These are phyloP conservation scores for Petromus typicus DNA, from an alignment of 2,113 vertebrate genomes.

Conservation along the genomic window DNA sequence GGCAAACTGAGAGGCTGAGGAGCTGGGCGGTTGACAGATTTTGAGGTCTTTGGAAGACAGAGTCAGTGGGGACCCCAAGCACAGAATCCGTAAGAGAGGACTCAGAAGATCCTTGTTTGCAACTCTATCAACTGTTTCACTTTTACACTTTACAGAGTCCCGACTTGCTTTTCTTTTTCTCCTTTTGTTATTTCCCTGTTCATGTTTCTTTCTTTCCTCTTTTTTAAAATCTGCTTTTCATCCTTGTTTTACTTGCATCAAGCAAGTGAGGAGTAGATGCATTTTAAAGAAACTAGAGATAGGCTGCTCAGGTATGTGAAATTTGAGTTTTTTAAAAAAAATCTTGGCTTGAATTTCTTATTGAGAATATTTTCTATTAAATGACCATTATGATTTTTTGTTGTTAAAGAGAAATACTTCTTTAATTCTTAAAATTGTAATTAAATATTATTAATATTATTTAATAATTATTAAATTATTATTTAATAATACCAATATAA, in stretches of 20 bases:
- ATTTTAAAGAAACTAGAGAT: not conserved
- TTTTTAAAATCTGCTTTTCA: not conserved
- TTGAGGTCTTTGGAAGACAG: not conserved
- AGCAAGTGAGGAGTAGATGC: not conserved
- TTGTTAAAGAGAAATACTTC: not conserved
- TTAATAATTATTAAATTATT: not conserved
- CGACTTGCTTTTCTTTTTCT: not conserved
- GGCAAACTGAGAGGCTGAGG: not conserved
- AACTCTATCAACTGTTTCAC: not conserved
- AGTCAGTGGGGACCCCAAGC: not conserved
- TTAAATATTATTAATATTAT: not conserved
- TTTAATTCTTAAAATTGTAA: not conserved
- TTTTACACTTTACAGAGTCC: not conserved
- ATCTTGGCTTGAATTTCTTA: not conserved
- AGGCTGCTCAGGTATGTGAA: not conserved
- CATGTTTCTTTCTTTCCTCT: not conserved
- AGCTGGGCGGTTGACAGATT: not conserved
- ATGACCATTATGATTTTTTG: not conserved
- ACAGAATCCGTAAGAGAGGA: not conserved
- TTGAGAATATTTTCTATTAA: not conserved
- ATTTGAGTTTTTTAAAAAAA: not conserved
- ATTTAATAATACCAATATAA: not conserved
- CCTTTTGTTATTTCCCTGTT: not conserved
- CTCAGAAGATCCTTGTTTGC: rapidly evolving
- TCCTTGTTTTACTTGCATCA: not conserved